Evolutionary conservation across 2,113 vertebrate species (phyloP), one percentile per base, ranked within the genome.

Genomic region (Callopanchax toddi): DNA sequence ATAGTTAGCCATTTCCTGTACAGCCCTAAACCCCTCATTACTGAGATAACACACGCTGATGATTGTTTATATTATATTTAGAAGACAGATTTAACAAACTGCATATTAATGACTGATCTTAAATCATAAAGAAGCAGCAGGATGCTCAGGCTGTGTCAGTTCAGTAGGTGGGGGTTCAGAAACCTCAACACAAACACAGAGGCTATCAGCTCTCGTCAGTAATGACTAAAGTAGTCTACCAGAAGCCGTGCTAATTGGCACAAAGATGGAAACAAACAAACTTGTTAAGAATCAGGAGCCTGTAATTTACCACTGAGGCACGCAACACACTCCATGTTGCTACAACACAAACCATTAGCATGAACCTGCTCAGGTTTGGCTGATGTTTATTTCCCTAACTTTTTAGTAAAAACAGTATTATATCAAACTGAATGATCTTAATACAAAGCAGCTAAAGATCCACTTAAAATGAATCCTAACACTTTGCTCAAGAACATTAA

Each of bases 1-100:
- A 22, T n/a, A 57, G 39, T 67, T 37, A 61, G 26, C 65, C 32
- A 66, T 69, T 78, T 80, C 53, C 61, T 82, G 21, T 12, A 3
- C 62, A 45, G 70, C 53, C 59, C 52, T 23, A 56, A 48, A 50
- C 17, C 18, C 13, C 34, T 22, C 8, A 42, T 51, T 67, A 11
- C 43, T 26, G 0, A 53, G 15, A 43, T 23, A 68, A 40, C 25
- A 56, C 34, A 17, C n/a, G 54, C 1, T 8, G 32, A 48, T 18
- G 17, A 45, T n/a, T 56, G 15, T 55, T 32, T 25, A 32, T 51
- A n/a, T n/a, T n/a, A n/a, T n/a, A n/a, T n/a, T n/a, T 51, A 32
- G 7, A 4, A 53, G 29, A 6, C 49, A n/a, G 17, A n/a, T 51
- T 51, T 51, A 32, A 29, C 29, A 53, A 34, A 13, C 29, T 11